Base-by-base conservation (phyloP, 1,140 invertebrate species). In the Heliconius hermathena region DNA sequence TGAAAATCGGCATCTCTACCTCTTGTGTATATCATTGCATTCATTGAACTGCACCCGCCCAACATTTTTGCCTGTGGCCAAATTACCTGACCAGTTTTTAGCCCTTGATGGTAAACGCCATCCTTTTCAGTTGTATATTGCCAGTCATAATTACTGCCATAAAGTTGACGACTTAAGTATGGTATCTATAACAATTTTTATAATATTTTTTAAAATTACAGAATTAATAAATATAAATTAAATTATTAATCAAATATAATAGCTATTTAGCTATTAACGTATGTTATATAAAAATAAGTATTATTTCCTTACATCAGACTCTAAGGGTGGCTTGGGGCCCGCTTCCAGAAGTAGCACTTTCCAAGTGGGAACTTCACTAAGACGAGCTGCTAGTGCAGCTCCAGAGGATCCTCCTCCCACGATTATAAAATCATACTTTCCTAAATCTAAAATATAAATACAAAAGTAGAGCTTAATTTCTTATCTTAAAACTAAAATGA, bases 11-110 rank as follows among this genome's bases (percentile, higher is more conserved):
- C 16, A 57, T 60, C 85, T 26, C 4, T 95, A 93, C 97, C 97
- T 73, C 97, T 91, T 0, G 97, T 95, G 89, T 97, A 98, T 33
- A 97, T 95, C 97, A 98, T 97, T 2, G 95, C 97, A 92, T 98
- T 98, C 1, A 97, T 95, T 0, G 95, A 96, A 0, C 96, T 96
- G 38, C 95, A 95, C 0, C 98, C 98, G 5, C 98, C 98, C 2
- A 97, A 84, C 73, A 95, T 96, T 85, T 96, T 96, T 1, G 97
- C 97, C 52, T 95, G 95, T 0, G 96, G 94, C 96, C 96, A 97
- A 73, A 91, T 88, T 75, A 96, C 96, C 6, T 87, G 84, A 49
- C 94, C 91, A 13, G 92, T 83, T 6, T 70, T 71, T n/a, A 76
- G n/a, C 38, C 90, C 78, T 90, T 81, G 2, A 87, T 90, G 73